phyloP scores from a whole-genome alignment of 2,113 vertebrate genomes.

The Amblyopsis rosae region DNA sequence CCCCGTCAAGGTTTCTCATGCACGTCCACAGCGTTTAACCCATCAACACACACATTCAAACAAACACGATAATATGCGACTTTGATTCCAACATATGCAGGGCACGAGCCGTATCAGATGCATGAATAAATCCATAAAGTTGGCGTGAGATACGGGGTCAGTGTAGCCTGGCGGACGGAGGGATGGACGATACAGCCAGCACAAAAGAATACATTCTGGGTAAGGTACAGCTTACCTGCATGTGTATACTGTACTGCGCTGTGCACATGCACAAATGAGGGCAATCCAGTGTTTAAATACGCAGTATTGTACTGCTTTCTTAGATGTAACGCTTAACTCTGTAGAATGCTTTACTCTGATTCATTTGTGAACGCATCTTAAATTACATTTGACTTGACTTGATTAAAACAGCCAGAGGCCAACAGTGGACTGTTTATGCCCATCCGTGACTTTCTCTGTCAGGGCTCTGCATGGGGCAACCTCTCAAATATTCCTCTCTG shows the following conservation, averaged over 20 bases:
- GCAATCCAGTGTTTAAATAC: neutral
- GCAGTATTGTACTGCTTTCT: neutral
- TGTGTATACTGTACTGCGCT: too few species aligned
- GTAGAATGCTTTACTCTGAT: neutral
- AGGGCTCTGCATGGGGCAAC: neutral
- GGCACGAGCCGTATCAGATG: conserved; percentile 27
- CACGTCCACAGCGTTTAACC: conserved; percentile 47
- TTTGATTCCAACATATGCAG: conserved; percentile 13
- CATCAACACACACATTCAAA: conserved; percentile 21
- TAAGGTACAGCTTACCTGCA: neutral
- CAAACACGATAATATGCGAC: conserved; percentile 9
- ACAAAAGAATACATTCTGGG: conserved; percentile 14
- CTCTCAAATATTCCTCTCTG: conserved; percentile 18
- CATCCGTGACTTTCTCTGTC: neutral
- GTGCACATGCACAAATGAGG: neutral
- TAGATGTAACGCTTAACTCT: neutral
- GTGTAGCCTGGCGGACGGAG: too few species aligned
- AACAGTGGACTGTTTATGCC: neutral
- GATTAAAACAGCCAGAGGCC: neutral
- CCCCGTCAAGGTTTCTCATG: conserved; percentile 61
- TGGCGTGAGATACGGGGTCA: conserved; percentile 23
- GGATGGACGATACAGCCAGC: conserved; percentile 25
- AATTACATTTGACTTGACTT: neutral
- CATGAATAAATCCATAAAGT: conserved; percentile 44
- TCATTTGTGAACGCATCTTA: neutral